Evolutionary conservation across 2,113 vertebrate species (phyloP).

Genomic region (Callorhinus ursinus): DNA sequence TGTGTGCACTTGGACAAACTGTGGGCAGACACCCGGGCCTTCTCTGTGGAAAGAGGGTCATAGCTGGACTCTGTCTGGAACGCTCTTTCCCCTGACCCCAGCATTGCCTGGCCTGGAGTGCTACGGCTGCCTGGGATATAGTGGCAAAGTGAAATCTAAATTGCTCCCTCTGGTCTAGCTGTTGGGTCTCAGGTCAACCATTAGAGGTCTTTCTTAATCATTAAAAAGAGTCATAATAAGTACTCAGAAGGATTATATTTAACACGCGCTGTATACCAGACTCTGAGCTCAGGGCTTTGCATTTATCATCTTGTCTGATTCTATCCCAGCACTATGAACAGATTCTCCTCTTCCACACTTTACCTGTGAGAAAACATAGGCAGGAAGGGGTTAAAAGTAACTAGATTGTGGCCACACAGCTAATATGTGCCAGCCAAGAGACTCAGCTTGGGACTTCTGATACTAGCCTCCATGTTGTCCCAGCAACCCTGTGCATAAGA

Average conservation of each 20-base stretch:
- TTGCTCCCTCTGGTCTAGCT: not conserved
- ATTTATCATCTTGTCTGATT: not conserved
- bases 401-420: not conserved
- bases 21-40: not conserved
- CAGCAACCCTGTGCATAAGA: not conserved
- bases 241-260: not conserved
- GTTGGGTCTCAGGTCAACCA: not conserved
- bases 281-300: not conserved
- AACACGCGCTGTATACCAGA: not conserved
- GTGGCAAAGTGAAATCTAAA: not conserved
- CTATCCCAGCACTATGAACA: not conserved
- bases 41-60: not conserved
- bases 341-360: not conserved
- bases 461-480: not conserved
- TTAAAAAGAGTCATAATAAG: not conserved
- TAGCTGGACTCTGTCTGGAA: not conserved
- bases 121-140: accelerated
- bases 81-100: too few relatives aligned
- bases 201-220: not conserved
- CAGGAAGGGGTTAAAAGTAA: not conserved
- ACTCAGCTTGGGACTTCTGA: not conserved
- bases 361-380: not conserved
- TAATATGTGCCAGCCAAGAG: accelerated
- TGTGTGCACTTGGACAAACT: not conserved
- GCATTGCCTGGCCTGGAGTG: not conserved